Evolutionary conservation across 2,888 invertebrate species (phyloP), one percentile per base, ranked within the genome.

Genomic region (Dioctria rufipes): DNA sequence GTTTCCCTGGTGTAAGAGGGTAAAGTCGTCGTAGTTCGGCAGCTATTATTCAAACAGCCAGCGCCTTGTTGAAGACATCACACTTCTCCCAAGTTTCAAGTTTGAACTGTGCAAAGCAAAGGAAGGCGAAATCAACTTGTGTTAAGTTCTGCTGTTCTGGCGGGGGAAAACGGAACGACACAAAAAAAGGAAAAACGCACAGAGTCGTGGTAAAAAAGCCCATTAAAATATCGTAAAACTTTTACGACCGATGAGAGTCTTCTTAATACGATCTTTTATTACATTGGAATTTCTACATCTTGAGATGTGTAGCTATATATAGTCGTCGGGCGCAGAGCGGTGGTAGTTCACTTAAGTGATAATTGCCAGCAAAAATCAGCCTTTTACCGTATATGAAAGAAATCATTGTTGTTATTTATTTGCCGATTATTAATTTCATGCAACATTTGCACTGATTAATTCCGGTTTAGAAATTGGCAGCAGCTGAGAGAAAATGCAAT

Each of bases 151-250:
- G 60, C 25, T 25, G 25, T 25, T 25, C 1, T 69, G 69, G 42
- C 80, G 40, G 13, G 39, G 61, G 61, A 66, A 80, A 67, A 58
- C 54, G 66, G 79, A 67, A 66, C 78, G 61, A 51, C 46, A 61
- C 25, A 11, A 40, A 42, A 65, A 54, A 39, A 65, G 63, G 63
- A 80, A 37, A 65, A 63, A 49, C 46, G 73, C 58, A 80, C 39
- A 13, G 73, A 80, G 73, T 61, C 73, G 80, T 73, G 86, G 85
- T 85, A 86, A 86, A 86, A 87, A 86, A 87, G 85, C 86, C 88
- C 87, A 88, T 88, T 88, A 88, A 88, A 88, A 86, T 85, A 84
- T 87, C 89, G 87, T 88, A 88, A 88, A 88, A 87, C 84, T 85
- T 85, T 88, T 87, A 88, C 86, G 88, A 87, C 86, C 86, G 86